phyloP scores from a whole-genome alignment of 37 sponge, comb jelly and placozoan genomes.

The Mnemiopsis leidyi region DNA sequence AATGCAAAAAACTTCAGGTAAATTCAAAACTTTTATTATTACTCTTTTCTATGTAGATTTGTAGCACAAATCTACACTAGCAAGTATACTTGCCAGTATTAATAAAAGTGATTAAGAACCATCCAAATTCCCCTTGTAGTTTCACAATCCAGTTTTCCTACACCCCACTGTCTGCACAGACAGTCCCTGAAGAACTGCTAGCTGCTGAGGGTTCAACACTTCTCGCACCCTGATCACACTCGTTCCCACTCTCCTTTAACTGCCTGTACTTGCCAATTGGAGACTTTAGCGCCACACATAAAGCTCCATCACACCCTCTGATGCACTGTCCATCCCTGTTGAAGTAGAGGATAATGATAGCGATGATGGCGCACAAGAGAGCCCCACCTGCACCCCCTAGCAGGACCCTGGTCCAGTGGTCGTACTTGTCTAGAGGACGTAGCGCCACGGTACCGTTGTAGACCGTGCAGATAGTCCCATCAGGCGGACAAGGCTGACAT shows the following conservation, averaged over 20 bases:
- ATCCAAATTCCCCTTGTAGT: background rate
- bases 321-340: background rate
- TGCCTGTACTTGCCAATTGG: too few relatives aligned
- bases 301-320: background rate
- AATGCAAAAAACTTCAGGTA: slow-evolving; percentile 37
- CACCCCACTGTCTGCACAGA: background rate
- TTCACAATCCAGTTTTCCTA: background rate
- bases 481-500: background rate
- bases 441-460: background rate
- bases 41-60: background rate
- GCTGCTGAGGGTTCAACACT: too few relatives aligned
- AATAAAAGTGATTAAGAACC: background rate
- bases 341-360: background rate
- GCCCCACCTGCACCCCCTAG: background rate
- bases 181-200: too few relatives aligned
- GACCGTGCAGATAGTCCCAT: background rate
- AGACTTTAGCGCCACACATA: too few relatives aligned
- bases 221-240: background rate
- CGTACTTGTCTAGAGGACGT: too few relatives aligned
- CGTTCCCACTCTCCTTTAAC: background rate
- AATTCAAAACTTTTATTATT: background rate
- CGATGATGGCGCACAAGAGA: background rate
- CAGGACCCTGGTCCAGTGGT: background rate
- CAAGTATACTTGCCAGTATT: too few relatives aligned
- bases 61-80: background rate